Base-by-base conservation (phyloP, 1,140 invertebrate genomes). In the Ctenoplectra terminalis region DNA sequence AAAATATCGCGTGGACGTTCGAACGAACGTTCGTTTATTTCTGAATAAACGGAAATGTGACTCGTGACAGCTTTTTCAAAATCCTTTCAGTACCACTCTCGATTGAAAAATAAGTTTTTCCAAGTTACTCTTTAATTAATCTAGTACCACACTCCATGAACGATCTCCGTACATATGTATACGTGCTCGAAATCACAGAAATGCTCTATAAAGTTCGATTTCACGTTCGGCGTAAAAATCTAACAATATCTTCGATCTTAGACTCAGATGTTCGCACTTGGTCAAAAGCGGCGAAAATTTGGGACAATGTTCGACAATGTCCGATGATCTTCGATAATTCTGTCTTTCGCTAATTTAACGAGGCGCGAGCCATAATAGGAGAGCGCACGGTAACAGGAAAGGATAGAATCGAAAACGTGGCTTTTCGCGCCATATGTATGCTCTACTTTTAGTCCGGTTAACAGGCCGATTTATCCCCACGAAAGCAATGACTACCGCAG, bases 401-500 rank as follows among this genome's bases (percentile, higher is more conserved):
- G 52, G 17, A 70, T 34, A 48, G 75, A 37, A 23, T 56, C 15
- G 56, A 31, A 29, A 64, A 58, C 71, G 71, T 48, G 61, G 34
- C 64, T 74, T 81, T 46, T 50, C 48, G 71, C 71, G 61, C 60
- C 50, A 48, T 72, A 74, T 52, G 69, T 61, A 83, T 52, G 60
- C 8, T 76, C 60, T 69, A 75, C 77, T 58, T 73, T 74, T 50
- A 61, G 63, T 34, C 66, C 43, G 46, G 78, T 88, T 85, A 82
- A 84, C 74, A 87, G 60, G 37, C 66, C 64, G 82, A 81, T 84
- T 84, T 86, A 84, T 87, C 69, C 37, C 37, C 37, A 54, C 26
- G 64, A 75, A 86, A 82, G 70, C 85, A 89, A 85, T 69, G 76
- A 83, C 69, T 71, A 75, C 77, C 61, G 61, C 61, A 72, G 71